These are phyloP conservation scores for Myripristis jacobus DNA, from an alignment of 2,797 vertebrate genomes.

Conservation along the genomic window DNA sequence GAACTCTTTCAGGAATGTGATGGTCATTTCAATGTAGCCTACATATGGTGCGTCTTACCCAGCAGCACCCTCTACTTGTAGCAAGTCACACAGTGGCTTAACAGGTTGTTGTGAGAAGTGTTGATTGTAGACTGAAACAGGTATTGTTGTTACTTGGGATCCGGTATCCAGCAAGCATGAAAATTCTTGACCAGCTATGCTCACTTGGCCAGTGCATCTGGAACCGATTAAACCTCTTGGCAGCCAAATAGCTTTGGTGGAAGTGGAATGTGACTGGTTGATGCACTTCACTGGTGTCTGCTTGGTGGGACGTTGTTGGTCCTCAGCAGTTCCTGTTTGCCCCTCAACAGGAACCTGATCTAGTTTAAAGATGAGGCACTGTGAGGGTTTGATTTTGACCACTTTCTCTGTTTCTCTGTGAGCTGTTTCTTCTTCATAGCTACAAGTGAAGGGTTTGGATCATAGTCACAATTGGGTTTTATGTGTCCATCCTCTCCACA, in stretches of 20 bases:
- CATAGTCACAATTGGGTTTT: constrained; percentile 1
- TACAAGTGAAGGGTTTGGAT: constrained; percentile 25
- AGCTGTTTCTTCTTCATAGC: constrained; percentile 18
- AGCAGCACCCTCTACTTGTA: constrained; percentile 31
- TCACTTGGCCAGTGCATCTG: constrained; percentile 2
- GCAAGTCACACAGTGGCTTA: constrained; percentile 8
- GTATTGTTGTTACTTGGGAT: constrained; percentile 22
- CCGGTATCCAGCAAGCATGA: constrained; percentile 25
- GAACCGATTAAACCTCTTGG: constrained; percentile 6
- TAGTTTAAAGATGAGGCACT: no score
- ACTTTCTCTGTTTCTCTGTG: no score
- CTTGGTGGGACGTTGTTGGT: no score
- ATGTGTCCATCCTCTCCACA: constrained; percentile 42
- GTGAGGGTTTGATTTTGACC: no score
- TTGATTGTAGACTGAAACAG: constrained; percentile 21
- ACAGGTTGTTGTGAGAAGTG: constrained; percentile 7
- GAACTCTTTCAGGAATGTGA: constrained; percentile 21
- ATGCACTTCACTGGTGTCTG: no score
- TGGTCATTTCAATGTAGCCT: constrained; percentile 20
- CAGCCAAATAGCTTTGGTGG: no score
- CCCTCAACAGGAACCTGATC: no score
- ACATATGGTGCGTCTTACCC: constrained; percentile 27
- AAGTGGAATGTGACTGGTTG: no score
- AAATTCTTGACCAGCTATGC: constrained; percentile 1
- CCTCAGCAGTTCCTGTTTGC: no score